Percentiles rank a stretch among this genome's conserved stretches.
Evolutionary conservation across 2,888 invertebrate genomes (phyloP).

Genomic region (Nematopogon swammerdamellus): DNA sequence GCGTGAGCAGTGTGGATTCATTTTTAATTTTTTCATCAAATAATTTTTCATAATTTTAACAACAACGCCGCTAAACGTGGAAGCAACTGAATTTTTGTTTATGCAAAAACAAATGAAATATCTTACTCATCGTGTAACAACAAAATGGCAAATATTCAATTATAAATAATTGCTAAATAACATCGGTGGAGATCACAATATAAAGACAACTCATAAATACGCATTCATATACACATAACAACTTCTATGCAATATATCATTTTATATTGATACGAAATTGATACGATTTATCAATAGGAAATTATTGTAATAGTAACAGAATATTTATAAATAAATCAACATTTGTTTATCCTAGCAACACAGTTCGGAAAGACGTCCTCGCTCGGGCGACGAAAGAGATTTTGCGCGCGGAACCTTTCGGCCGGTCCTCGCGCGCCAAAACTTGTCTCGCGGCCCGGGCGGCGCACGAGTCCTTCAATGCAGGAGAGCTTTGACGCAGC

Average conservation of each 20-base stretch:
- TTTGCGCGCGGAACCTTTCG: neutral
- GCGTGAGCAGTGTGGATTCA: too few species aligned
- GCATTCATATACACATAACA: constrained; percentile 53
- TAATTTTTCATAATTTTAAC: constrained; percentile 21
- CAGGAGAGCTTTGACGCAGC: too few species aligned
- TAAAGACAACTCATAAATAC: constrained; percentile 43
- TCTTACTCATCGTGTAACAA: constrained; percentile 38
- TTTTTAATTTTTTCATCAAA: neutral
- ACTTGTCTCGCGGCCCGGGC: constrained; percentile 2
- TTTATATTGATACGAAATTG: constrained; percentile 51
- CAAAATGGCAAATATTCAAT: constrained; percentile 38
- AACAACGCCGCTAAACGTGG: constrained; percentile 42
- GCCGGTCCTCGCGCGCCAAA: neutral
- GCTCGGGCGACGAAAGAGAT: constrained; percentile 4
- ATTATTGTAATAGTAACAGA: constrained; percentile 43
- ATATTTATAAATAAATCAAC: constrained; percentile 28
- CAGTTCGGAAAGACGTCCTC: constrained; percentile 1
- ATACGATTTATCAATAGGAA: constrained; percentile 38
- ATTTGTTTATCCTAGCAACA: constrained; percentile 2
- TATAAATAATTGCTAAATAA: constrained; percentile 47
- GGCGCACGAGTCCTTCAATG: constrained; percentile 15
- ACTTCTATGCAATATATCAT: constrained; percentile 50
- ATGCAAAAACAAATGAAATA: constrained; percentile 26
- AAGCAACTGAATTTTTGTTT: constrained; percentile 37
- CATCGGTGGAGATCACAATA: constrained; percentile 57